phyloP scores from a whole-genome alignment of 2,797 vertebrate genomes.

The Gymnoscopelus microlampas region DNA sequence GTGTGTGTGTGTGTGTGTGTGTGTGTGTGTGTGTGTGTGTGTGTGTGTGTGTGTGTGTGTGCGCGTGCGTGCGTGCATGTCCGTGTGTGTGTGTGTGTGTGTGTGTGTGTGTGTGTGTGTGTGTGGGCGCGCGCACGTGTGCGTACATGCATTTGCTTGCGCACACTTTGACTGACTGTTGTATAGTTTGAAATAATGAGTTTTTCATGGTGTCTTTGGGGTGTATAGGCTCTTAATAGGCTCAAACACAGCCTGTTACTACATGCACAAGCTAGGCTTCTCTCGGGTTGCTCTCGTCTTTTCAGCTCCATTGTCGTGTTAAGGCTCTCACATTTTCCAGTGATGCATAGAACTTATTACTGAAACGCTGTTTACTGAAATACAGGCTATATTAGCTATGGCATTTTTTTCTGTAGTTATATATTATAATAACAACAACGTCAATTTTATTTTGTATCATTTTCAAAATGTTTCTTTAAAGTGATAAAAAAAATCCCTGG shows the following conservation, averaged over 20 bases:
- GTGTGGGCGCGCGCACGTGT: slow-evolving; percentile 7
- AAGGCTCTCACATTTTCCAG: neutral
- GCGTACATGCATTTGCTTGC: slow-evolving; percentile 8
- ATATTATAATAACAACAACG: neutral
- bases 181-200: slow-evolving; percentile 62
- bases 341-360: slow-evolving; percentile 7
- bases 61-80: too few relatives aligned
- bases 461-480: neutral
- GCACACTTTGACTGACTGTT: slow-evolving; percentile 57
- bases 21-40: slow-evolving; percentile 2
- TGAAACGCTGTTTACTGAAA: slow-evolving; percentile 7
- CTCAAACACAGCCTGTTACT: slow-evolving; percentile 64
- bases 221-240: slow-evolving; percentile 55
- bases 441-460: neutral
- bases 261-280: slow-evolving; percentile 47
- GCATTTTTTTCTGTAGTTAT: neutral
- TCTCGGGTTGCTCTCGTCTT: slow-evolving; percentile 36
- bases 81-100: neutral
- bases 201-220: slow-evolving; percentile 60
- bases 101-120: slow-evolving; percentile 12
- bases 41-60: slow-evolving; percentile 26
- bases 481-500: too few relatives aligned
- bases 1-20: neutral
- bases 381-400: neutral
- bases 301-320: slow-evolving; percentile 18